Evolutionary conservation across 2,113 vertebrate species (phyloP).

Genomic region (Tichodroma muraria): DNA sequence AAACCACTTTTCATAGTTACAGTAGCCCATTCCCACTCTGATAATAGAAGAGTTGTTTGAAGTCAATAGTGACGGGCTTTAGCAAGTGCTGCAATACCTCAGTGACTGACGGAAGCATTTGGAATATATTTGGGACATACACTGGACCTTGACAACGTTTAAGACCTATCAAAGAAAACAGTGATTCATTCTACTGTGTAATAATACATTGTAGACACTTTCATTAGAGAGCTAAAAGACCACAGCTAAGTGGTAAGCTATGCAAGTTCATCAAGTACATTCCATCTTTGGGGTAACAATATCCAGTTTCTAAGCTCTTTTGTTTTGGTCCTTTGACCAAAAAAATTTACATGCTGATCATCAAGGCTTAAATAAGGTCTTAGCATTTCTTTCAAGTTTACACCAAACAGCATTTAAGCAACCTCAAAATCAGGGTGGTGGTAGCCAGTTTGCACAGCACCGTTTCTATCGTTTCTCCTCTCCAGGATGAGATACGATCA

Average conservation of each 20-base stretch:
- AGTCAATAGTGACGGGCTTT: neutral
- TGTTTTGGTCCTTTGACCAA: neutral
- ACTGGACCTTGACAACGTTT: neutral
- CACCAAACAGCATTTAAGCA: neutral
- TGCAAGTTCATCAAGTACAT: neutral
- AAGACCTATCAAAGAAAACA: neutral
- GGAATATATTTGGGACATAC: neutral
- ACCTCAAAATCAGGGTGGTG: neutral
- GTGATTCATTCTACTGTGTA: neutral
- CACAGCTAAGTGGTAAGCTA: neutral
- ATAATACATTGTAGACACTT: neutral
- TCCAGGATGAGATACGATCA: neutral
- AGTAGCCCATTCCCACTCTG: neutral
- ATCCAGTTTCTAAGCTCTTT: neutral
- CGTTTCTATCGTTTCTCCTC: neutral
- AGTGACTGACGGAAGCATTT: neutral
- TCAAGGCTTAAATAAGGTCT: neutral
- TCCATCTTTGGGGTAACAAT: neutral
- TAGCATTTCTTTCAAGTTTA: neutral
- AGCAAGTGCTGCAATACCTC: neutral
- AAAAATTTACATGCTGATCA: neutral
- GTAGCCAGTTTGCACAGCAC: neutral
- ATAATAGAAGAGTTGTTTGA: rapidly evolving
- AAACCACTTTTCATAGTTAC: neutral
- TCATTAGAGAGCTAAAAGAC: neutral